A percentile compares a stretch with the other conserved stretches of the same genome.
Conservation (phyloP, 1,140 invertebrate species). For the Diachasmimorpha longicaudata region DNA sequence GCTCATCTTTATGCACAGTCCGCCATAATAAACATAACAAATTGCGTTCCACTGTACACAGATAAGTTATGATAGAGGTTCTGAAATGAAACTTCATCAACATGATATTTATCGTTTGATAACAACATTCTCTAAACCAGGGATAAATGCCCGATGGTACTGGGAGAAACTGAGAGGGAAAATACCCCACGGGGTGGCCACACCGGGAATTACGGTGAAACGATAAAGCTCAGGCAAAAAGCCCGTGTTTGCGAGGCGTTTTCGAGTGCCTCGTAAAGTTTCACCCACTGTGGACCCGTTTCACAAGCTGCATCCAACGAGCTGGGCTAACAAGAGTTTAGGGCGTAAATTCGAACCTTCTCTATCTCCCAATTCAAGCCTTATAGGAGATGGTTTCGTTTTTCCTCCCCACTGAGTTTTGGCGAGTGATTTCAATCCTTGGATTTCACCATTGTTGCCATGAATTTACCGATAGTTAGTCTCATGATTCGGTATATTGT, state of each 20-base stretch:
- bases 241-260: conserved; percentile 31
- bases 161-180: too few relatives aligned
- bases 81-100: not conserved
- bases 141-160: not conserved
- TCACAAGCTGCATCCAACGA: conserved; percentile 2
- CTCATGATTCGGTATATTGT: not conserved
- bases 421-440: not conserved
- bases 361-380: not conserved
- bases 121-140: not conserved
- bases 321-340: conserved; percentile 26
- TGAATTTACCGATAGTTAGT: not conserved
- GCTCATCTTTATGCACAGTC: too few relatives aligned
- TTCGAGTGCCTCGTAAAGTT: conserved; percentile 30
- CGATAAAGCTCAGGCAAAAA: conserved; percentile 29
- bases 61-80: not conserved
- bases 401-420: not conserved
- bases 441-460: not conserved
- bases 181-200: not conserved
- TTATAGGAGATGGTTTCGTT: not conserved
- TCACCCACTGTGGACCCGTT: conserved; percentile 1
- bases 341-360: conserved; percentile 22
- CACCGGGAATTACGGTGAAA: conserved; percentile 23
- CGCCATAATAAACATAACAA: too few relatives aligned
- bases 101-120: not conserved
- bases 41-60: not conserved